Conservation (phyloP, 2,888 invertebrate species). For the Argynnis bischoffii region DNA sequence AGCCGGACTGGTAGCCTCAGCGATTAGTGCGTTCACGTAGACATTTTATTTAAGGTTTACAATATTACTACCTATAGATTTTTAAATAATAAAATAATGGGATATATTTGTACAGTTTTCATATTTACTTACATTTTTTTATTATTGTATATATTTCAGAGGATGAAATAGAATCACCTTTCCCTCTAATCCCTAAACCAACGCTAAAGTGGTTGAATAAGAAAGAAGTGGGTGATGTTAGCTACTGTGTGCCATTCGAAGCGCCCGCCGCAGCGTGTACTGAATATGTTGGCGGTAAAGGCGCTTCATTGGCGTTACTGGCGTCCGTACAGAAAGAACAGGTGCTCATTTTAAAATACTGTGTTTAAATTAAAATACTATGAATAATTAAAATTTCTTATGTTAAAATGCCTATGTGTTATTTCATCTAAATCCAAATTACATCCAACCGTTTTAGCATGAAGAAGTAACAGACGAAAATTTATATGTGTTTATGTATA, state of each 20-base stretch:
- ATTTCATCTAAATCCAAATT: too few species aligned
- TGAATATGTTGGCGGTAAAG: constrained; percentile 89
- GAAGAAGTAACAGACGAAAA: too few species aligned
- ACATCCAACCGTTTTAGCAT: too few species aligned
- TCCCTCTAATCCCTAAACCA: constrained; percentile 46
- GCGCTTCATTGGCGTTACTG: constrained; percentile 87
- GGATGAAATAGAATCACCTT: constrained; percentile 46
- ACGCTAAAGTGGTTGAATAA: constrained; percentile 56
- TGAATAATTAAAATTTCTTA: too few species aligned
- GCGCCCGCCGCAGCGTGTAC: constrained; percentile 77
- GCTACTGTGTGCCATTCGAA: constrained; percentile 69
- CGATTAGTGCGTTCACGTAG: too few species aligned
- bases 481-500: too few species aligned
- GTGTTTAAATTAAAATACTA: too few species aligned
- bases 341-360: constrained; percentile 51
- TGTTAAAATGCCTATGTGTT: too few species aligned
- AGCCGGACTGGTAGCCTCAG: too few species aligned
- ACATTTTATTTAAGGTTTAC: too few species aligned
- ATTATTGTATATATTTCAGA: constrained; percentile 29
- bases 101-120: not conserved
- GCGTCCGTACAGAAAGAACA: constrained; percentile 65
- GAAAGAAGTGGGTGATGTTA: constrained; percentile 51
- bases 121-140: not conserved
- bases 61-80: too few species aligned
- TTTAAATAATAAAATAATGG: too few species aligned